Evolutionary conservation across 2,113 vertebrate species (phyloP), one percentile per base, ranked within the genome.

Genomic region (Bujurquina vittata): DNA sequence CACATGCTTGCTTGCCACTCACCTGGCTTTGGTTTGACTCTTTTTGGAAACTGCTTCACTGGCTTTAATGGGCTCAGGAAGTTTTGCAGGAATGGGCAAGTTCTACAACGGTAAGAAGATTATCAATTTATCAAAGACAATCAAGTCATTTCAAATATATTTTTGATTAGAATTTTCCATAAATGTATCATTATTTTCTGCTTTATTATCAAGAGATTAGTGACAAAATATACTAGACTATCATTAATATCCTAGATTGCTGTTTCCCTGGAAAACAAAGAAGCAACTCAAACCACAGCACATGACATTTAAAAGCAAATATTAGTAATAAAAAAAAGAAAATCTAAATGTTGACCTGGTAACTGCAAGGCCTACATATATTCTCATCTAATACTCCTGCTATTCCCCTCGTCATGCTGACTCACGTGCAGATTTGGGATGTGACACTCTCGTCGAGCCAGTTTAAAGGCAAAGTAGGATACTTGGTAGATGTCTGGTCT

Each of bases 401-500:
- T 8, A 67, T 17, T 80, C 7, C 55, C 61, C 3, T 57, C 7
- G 35, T 23, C 2, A 14, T 20, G 63, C 29, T 72, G n/a, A 95
- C 98, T 95, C 95, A 99, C 98, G 91, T 98, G 95, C 52, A 97
- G 93, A 20, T 99, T 99, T 87, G 95, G 96, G 85, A 99, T 87
- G 0, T 97, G 97, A 84, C 97, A 99, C 8, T 99, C 98, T 91
- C 94, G 96, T 93, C 97, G 96, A 40, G 96, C 95, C 82, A 98
- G 89, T 89, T 96, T 99, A 94, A 99, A 99, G 60, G 98, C 97
- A 87, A 99, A 98, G 95, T 98, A 96, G 77, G 98, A 99, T 79
- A 99, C 96, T 89, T 98, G 98, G 94, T 99, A 99, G 92, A 99
- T 98, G 93, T 99, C 98, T 9, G 98, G 98, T 86, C 98, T 97